Evolutionary conservation across 2,113 vertebrate genomes (phyloP).

Genomic region (Sakesphorus luctuosus): DNA sequence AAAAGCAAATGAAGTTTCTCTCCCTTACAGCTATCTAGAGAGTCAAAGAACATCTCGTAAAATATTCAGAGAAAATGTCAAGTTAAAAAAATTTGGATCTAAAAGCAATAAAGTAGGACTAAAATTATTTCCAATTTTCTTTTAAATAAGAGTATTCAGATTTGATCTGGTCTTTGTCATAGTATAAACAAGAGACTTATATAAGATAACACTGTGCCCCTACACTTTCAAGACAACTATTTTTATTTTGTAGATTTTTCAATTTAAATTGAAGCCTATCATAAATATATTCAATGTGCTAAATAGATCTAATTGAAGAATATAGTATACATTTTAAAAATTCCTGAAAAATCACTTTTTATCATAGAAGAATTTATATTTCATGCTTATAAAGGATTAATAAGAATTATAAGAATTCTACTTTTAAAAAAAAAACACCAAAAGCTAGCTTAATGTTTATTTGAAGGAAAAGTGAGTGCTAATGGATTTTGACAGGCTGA

Average conservation of each 20-base stretch:
- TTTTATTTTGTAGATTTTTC: not conserved
- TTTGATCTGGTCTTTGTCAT: not conserved
- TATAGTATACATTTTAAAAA: not conserved
- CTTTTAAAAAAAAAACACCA: constrained; percentile 3
- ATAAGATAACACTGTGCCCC: not conserved
- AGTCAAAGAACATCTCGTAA: constrained; percentile 9
- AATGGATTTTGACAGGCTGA: constrained; percentile 69
- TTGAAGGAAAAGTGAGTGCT: constrained; percentile 31
- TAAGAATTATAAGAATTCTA: constrained; percentile 23
- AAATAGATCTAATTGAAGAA: constrained; percentile 13
- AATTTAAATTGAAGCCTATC: not conserved
- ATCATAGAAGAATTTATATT: not conserved
- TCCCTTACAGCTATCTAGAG: constrained; percentile 29
- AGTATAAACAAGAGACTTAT: not conserved
- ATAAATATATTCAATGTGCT: not conserved
- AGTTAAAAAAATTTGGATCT: constrained; percentile 18
- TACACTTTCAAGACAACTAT: not conserved
- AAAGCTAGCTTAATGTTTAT: constrained; percentile 41
- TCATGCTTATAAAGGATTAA: not conserved
- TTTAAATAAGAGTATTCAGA: not conserved
- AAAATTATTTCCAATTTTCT: not conserved
- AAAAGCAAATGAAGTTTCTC: constrained; percentile 1
- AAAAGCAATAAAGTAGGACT: not conserved
- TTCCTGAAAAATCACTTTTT: constrained; percentile 1
- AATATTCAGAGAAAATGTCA: constrained; percentile 45